These are phyloP conservation scores for Drosophila bifasciata DNA, from an alignment of 1,140 invertebrate genomes.

Conservation along the genomic window DNA sequence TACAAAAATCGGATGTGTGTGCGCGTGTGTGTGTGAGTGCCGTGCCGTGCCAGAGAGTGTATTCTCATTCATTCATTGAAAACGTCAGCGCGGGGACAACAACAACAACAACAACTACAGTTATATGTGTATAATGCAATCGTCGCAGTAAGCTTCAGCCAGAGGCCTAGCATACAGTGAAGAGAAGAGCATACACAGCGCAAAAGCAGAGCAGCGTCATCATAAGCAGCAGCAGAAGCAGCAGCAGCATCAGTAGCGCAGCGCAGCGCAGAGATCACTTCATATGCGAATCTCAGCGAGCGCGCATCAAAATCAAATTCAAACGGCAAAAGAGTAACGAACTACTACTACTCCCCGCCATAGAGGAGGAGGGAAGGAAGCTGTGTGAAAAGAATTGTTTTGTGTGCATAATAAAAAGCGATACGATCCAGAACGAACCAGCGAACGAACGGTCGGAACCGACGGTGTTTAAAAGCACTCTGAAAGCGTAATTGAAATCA, in stretches of 20 bases:
- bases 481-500: slow-evolving; percentile 77
- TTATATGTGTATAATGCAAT: slow-evolving; percentile 69
- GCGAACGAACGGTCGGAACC: not conserved
- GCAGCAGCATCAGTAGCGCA: slow-evolving; percentile 39
- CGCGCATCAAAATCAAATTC: slow-evolving; percentile 77
- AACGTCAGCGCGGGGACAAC: slow-evolving; percentile 27
- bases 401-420: slow-evolving; percentile 55
- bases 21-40: slow-evolving; percentile 27
- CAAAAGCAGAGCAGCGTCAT: not conserved
- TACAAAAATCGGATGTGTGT: slow-evolving; percentile 56
- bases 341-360: slow-evolving; percentile 14
- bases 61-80: slow-evolving; percentile 70
- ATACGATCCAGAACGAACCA: slow-evolving; percentile 2
- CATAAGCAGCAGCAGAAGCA: slow-evolving; percentile 26
- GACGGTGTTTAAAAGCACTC: slow-evolving; percentile 42
- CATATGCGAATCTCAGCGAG: slow-evolving; percentile 77
- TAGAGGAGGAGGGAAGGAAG: slow-evolving; percentile 31
- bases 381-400: slow-evolving; percentile 49
- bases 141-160: slow-evolving; percentile 44
- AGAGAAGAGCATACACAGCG: too few species aligned
- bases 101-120: slow-evolving; percentile 15
- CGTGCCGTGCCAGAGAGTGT: slow-evolving; percentile 11
- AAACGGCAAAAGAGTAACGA: slow-evolving; percentile 62
- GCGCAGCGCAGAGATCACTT: slow-evolving; percentile 64
- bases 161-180: not conserved